Base-by-base conservation (phyloP, 2,888 invertebrate genomes). In the Diarsia rubi region DNA sequence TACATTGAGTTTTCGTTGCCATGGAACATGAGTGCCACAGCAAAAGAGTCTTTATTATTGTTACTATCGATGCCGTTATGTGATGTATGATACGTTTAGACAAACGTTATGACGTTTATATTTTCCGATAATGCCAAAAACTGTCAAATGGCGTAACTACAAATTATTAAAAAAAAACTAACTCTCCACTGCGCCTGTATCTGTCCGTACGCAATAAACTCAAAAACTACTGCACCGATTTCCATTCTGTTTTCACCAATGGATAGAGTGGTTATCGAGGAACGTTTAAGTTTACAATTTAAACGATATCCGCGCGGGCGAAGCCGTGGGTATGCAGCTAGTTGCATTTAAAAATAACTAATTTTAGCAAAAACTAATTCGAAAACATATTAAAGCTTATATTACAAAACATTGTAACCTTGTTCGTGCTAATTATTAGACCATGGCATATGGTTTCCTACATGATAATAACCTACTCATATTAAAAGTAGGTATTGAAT, bases 321-420 rank as follows among this genome's bases (percentile, higher is more conserved):
- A 37, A 37, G 3, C 37, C 8, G 1, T 8, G 37, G 6, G 37
- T 8, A 37, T 37, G n/a, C 37, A 37, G 37, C 37, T 37, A 37
- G 37, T 37, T 19, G 9, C 59, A 59, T 19, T 27, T n/a, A 62
- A 62, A 62, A 42, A 42, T 8, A n/a, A 42, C n/a, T n/a, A 42
- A 16, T 16, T 42, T 62, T 42, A 42, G 8, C 42, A 42, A 42
- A 62, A n/a, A 14, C 42, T 14, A 14, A 42, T 8, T 16, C 42
- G 6, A 62, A 62, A 60, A 37, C 37, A 4, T 21, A 37, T 5
- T 42, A 0, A 52, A 75, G 21, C 19, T 1, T 0, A 60, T 19
- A 52, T 81, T 81, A 49, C 52, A 73, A 70, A 65, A 68, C 21
- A n/a, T 2, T n/a, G 60, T 57, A 57, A 68, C 74, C 79, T 74